Evolutionary conservation across 2,113 vertebrate genomes (phyloP), one percentile per base, ranked within the genome.

Genomic region (Paratilapia polleni): DNA sequence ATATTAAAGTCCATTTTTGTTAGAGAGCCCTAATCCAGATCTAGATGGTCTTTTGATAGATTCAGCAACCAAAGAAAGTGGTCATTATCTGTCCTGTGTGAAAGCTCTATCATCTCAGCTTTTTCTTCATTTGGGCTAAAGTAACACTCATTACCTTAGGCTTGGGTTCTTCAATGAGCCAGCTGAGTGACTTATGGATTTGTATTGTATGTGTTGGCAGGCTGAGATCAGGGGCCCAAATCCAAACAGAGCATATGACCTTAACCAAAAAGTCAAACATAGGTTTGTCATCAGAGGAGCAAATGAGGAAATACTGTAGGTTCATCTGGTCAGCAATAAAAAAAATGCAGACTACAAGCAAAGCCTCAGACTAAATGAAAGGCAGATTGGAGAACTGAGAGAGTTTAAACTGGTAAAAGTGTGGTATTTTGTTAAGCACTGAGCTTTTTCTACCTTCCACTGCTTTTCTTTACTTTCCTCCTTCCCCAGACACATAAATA

Each of bases 191-290:
- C 87, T 93, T 94, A 84, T 94, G 87, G 60, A 85, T 84, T 81
- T 86, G 83, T 87, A 26, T 75, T 94, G 92, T 93, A 61, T 92
- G 81, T 92, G 90, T 94, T 95, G 94, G 93, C 91, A 91, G 84
- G 43, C 38, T 6, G 15, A 87, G 17, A 87, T 62, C 81, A 87
- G 77, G 61, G 87, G 88, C 87, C 66, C 28, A 75, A 76, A 87
- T 81, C 89, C 88, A 94, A 92, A 92, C 80, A 80, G 81, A 91
- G 88, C 68, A 81, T 74, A 81, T 68, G 83, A 83, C 86, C 89
- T 89, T 87, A 90, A 88, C 83, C 87, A 82, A 87, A 88, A 91
- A 93, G 86, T 92, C 84, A 92, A 92, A 94, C 82, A 91, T 57
- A 58, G 85, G 86, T 28, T 84, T 84, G 20, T 89, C 82, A 87